phyloP scores from a whole-genome alignment of 2,797 vertebrate genomes.

The Tenualosa ilisha region DNA sequence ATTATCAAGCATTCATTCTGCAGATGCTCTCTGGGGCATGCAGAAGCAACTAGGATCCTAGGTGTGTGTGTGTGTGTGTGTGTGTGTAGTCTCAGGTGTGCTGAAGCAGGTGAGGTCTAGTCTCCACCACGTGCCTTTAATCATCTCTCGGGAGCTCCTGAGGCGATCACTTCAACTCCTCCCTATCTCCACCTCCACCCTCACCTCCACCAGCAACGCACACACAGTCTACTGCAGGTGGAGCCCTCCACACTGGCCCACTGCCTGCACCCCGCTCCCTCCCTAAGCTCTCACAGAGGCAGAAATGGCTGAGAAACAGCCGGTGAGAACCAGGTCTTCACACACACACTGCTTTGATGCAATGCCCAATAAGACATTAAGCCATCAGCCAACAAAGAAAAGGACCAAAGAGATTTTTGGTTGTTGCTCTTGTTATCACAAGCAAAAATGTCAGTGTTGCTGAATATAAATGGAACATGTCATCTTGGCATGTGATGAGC shows the following conservation, averaged over 20 bases:
- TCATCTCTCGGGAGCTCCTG: neutral
- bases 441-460: neutral
- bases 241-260: neutral
- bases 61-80: conserved; percentile 15
- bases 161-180: neutral
- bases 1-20: conserved; percentile 42
- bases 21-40: neutral
- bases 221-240: neutral
- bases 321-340: neutral
- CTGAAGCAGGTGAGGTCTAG: neutral
- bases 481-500: neutral
- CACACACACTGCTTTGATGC: neutral
- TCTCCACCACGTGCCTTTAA: conserved; percentile 10
- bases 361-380: neutral
- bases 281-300: neutral
- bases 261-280: neutral
- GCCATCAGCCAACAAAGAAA: neutral
- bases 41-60: neutral
- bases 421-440: neutral
- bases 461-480: neutral
- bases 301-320: neutral
- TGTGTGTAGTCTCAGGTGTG: conserved; percentile 21
- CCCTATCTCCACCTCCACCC: neutral
- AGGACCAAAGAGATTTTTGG: neutral
- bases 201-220: neutral